These are phyloP conservation scores for Ammodytes marinus DNA, from an alignment of 2,113 vertebrate species.

Conservation along the genomic window DNA sequence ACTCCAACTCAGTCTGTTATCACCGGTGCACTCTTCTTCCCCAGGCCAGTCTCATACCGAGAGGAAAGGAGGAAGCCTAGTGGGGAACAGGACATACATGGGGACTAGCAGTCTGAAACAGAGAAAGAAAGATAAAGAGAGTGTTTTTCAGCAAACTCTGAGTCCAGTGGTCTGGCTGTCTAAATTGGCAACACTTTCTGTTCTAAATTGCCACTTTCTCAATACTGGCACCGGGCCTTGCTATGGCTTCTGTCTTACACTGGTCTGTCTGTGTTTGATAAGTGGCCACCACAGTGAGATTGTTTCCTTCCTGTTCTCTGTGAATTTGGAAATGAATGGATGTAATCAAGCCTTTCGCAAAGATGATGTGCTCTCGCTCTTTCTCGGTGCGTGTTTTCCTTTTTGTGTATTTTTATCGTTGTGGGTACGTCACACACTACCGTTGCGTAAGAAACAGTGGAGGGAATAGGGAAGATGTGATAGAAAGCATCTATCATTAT, in stretches of 20 bases:
- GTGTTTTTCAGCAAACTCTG: constrained; percentile 38
- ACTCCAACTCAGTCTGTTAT: constrained; percentile 28
- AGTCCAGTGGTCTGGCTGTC: constrained; percentile 33
- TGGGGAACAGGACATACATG: constrained; percentile 21
- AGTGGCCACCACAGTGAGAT: constrained; percentile 27
- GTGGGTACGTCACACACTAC: neutral
- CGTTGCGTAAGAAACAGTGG: neutral
- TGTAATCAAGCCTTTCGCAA: constrained; percentile 1
- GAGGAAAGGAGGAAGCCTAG: constrained; percentile 15
- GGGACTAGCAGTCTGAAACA: constrained; percentile 36
- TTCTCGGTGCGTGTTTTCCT: neutral
- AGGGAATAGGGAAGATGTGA: neutral
- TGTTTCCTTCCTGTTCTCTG: constrained; percentile 27
- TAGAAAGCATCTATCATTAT: neutral
- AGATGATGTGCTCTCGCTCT: constrained; percentile 12
- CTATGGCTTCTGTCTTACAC: constrained; percentile 39
- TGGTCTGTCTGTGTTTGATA: constrained; percentile 52
- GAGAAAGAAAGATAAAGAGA: constrained; percentile 38
- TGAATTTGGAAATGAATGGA: constrained; percentile 36
- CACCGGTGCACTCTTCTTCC: constrained; percentile 7
- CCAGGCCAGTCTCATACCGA: constrained; percentile 18
- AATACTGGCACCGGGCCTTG: constrained; percentile 46
- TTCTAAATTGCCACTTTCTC: constrained; percentile 53
- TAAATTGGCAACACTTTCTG: constrained; percentile 53
- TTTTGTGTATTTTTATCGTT: neutral